phyloP scores from a whole-genome alignment of 2,888 invertebrate species.

The Cryptocephalus primarius region DNA sequence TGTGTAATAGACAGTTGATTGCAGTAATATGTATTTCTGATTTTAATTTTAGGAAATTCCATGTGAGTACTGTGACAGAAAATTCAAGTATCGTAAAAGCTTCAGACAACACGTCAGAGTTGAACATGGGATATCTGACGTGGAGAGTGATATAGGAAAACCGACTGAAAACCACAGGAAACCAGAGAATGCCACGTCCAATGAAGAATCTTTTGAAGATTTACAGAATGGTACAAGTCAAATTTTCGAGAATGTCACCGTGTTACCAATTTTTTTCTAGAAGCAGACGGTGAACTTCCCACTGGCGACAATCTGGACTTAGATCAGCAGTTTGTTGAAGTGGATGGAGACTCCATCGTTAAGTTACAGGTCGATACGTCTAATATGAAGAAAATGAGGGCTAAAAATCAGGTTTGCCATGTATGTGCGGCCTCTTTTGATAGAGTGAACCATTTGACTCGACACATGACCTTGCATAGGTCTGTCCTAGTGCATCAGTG shows the following conservation, averaged over 20 bases:
- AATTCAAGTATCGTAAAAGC: constrained; percentile 37
- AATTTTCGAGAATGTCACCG: background rate
- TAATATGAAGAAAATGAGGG: constrained; percentile 10
- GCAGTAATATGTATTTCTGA: too few relatives aligned
- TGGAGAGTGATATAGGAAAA: constrained; percentile 21
- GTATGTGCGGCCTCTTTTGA: constrained; percentile 33
- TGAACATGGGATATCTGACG: constrained; percentile 35
- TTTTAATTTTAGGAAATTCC: constrained; percentile 10
- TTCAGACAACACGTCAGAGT: constrained; percentile 35
- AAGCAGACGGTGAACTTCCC: too few relatives aligned
- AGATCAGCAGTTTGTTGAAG: too few relatives aligned
- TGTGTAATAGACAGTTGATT: too few relatives aligned
- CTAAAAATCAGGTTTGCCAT: constrained; percentile 32
- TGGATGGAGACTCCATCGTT: background rate
- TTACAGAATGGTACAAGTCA: too few relatives aligned
- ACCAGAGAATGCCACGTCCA: too few relatives aligned
- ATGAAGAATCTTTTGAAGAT: too few relatives aligned
- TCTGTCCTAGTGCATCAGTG: constrained; percentile 34
- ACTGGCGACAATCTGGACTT: too few relatives aligned
- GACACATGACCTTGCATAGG: constrained; percentile 36
- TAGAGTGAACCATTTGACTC: constrained; percentile 33
- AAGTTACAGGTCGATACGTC: too few relatives aligned
- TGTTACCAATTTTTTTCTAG: too few relatives aligned
- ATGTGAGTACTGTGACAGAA: constrained; percentile 38
- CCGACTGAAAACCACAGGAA: background rate